These are phyloP conservation scores for Sminthopsis crassicaudata DNA, from an alignment of 2,113 vertebrate species.

Conservation along the genomic window DNA sequence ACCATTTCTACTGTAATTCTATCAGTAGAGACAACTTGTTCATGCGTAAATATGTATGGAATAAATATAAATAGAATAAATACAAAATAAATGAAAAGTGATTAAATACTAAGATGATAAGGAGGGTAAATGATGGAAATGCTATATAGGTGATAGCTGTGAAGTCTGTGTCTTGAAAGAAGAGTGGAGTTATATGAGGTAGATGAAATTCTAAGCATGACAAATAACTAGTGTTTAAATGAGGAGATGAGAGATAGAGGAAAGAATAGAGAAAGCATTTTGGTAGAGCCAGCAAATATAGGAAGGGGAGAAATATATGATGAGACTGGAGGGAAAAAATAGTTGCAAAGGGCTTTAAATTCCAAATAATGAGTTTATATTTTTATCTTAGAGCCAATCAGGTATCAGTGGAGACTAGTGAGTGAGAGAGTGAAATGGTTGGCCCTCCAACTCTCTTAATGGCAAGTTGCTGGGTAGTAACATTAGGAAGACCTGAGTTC, in stretches of 20 bases:
- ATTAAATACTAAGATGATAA: background rate
- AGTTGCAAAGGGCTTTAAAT: background rate
- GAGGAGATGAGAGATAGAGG: background rate
- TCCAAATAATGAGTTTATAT: background rate
- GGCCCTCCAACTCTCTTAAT: background rate
- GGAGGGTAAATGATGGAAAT: background rate
- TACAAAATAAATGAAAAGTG: background rate
- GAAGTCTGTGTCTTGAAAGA: background rate
- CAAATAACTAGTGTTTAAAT: background rate
- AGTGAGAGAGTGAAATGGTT: background rate
- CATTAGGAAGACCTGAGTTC: background rate
- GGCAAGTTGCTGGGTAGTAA: background rate
- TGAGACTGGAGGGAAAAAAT: background rate
- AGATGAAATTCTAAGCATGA: background rate
- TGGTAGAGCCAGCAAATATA: background rate
- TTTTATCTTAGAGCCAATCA: background rate
- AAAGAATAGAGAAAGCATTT: background rate
- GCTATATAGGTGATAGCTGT: background rate
- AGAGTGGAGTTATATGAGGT: too few species aligned
- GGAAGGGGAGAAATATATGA: background rate
- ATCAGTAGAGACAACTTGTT: background rate
- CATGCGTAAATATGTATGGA: background rate
- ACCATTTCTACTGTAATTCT: background rate
- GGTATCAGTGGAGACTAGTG: background rate
- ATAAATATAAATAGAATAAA: background rate